Evolutionary conservation across 2,113 vertebrate species (phyloP), one percentile per base, ranked within the genome.

Genomic region (Thinocorus orbignyianus): DNA sequence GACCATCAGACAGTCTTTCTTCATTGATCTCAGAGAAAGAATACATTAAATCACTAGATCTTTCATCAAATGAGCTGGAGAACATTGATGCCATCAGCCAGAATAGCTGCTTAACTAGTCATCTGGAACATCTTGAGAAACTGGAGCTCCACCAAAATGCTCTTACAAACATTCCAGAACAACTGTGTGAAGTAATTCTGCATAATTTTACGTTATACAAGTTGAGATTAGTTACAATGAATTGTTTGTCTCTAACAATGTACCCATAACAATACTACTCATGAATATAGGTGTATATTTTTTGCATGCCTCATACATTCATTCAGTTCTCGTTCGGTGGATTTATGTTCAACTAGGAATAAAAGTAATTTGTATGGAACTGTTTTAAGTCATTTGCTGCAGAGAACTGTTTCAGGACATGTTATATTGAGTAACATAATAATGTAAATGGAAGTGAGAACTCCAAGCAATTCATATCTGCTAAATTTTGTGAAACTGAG

Each of bases 31-130:
- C 96, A 66, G 99, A 99, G 86, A 98, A 93, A 97, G 99, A 99
- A 89, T 95, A 93, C 86, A 99, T 99, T 96, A 98, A 98, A 44
- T 98, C 99, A 68, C 93, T 99, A 76, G 99, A 99, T 95, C 98
- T 99, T 70, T 99, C 99, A 8, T 99, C 98, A 44, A 99, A 99
- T 88, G 99, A 99, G 85, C 92, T 99, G 96, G 98, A 98, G 95
- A 98, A 97, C 57, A 97, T 99, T 66, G 98, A 98, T 87, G 98
- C 98, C 86, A 96, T 99, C 80, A 97, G 97, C 96, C 98, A 98
- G 69, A 98, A 97, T 26, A 96, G 93, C 42, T 89, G 89, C 17
- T 95, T 99, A 82, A 98, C 84, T 71, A 97, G 97, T 88, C 98
- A 99, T 48, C 95, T 99, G 87, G 98, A 98, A 85, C 98, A 98